phyloP scores from a whole-genome alignment of 1,140 invertebrate species.

The Papilio dardanus region DNA sequence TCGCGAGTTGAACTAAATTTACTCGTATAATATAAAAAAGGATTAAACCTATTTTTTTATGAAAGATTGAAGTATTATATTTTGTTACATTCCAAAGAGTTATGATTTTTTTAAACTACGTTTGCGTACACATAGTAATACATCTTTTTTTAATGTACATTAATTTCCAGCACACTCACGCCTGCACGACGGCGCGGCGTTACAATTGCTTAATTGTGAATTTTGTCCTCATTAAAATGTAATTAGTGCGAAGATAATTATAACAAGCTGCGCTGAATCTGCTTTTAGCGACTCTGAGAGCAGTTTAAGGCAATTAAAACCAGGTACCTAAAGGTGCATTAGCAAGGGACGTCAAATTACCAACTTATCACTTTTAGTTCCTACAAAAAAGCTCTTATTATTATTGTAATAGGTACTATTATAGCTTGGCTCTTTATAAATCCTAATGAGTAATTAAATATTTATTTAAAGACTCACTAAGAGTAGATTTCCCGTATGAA shows the following conservation, averaged over 20 bases:
- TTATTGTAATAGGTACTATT: too few species aligned
- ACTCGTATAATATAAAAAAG: not conserved
- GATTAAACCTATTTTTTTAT: too few species aligned
- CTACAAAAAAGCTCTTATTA: not conserved
- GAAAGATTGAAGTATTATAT: too few species aligned
- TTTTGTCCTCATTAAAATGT: constrained; percentile 19
- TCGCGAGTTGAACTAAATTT: not conserved
- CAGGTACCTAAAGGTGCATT: not conserved
- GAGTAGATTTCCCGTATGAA: not conserved
- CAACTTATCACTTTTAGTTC: not conserved
- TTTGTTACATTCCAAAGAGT: too few species aligned
- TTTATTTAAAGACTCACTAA: not conserved
- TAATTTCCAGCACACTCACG: not conserved
- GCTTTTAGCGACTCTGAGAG: not conserved
- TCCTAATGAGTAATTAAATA: not conserved
- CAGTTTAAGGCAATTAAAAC: constrained; percentile 1
- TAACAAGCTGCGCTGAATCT: constrained; percentile 6
- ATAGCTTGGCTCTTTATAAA: not conserved
- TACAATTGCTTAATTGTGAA: constrained; percentile 14
- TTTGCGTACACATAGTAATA: not conserved
- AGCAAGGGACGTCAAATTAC: not conserved
- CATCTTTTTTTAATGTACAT: not conserved
- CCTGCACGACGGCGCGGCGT: not conserved
- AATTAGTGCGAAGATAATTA: constrained; percentile 1
- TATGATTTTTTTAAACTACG: not conserved